Percentiles rank a stretch among this genome's conserved stretches.
These are phyloP conservation scores for Triplophysa siluroides DNA, from an alignment of 2,113 vertebrate species.

Conservation along the genomic window DNA sequence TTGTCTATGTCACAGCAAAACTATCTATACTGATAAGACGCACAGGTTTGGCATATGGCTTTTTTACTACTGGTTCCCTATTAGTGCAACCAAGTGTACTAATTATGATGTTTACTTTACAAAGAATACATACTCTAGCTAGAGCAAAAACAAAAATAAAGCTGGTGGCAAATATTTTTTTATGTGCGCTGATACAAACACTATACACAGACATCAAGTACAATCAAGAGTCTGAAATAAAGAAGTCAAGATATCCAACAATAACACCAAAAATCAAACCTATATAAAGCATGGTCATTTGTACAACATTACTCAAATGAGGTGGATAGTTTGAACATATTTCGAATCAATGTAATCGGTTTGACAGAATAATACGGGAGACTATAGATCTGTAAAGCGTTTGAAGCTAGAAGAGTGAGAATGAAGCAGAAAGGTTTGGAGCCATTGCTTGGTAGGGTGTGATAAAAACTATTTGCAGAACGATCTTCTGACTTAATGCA, in stretches of 20 bases:
- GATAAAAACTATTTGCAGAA: slow-evolving; percentile 78
- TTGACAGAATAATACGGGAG: neutral
- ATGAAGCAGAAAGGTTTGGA: slow-evolving; percentile 69
- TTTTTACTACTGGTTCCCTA: neutral
- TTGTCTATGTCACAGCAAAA: slow-evolving; percentile 32
- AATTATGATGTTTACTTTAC: neutral
- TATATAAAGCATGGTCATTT: too few species aligned
- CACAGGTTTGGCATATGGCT: neutral
- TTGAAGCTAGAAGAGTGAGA: slow-evolving; percentile 59
- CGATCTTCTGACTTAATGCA: slow-evolving; percentile 72
- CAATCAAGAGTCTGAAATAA: too few species aligned
- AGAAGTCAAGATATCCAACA: too few species aligned
- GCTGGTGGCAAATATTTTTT: too few species aligned
- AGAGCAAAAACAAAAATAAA: neutral
- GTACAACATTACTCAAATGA: neutral
- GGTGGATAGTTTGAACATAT: too few species aligned
- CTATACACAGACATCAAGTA: too few species aligned
- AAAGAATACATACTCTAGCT: neutral
- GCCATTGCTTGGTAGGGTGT: slow-evolving; percentile 69
- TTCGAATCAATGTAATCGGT: too few species aligned
- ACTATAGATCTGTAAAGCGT: slow-evolving; percentile 58
- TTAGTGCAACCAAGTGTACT: too few species aligned
- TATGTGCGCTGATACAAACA: too few species aligned
- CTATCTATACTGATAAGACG: too few species aligned
- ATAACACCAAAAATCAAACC: neutral